Conservation (phyloP, 1,140 invertebrate species). For the Carposina sasakii region DNA sequence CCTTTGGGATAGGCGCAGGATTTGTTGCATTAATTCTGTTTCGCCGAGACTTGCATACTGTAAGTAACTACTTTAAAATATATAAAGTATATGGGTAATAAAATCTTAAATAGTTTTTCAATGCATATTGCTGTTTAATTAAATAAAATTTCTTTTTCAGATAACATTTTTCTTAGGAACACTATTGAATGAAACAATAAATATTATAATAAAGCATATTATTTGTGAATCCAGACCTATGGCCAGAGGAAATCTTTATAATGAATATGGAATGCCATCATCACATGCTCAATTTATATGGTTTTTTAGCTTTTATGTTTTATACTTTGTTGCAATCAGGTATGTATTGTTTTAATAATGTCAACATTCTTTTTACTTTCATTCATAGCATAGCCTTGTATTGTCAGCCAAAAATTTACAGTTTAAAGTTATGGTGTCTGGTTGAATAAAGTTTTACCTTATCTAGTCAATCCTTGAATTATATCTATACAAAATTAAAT, state of each 20-base stretch:
- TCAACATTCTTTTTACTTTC: slow-evolving; percentile 7
- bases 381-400: too few relatives aligned
- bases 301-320: slow-evolving; percentile 91
- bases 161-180: slow-evolving; percentile 89
- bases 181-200: slow-evolving; percentile 84
- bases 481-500: too few relatives aligned
- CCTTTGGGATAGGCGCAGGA: slow-evolving; percentile 86
- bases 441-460: too few relatives aligned
- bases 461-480: too few relatives aligned
- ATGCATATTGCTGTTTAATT: not conserved
- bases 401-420: too few relatives aligned
- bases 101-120: not conserved
- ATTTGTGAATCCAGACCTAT: slow-evolving; percentile 87
- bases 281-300: slow-evolving; percentile 94
- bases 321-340: slow-evolving; percentile 91
- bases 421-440: too few relatives aligned
- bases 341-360: slow-evolving; percentile 54
- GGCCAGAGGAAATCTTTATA: slow-evolving; percentile 78
- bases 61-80: slow-evolving; percentile 67
- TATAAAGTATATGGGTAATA: not conserved
- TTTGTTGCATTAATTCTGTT: slow-evolving; percentile 91
- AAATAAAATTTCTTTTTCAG: slow-evolving; percentile 71
- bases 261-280: slow-evolving; percentile 96
- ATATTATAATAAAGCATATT: slow-evolving; percentile 87
- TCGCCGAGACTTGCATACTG: slow-evolving; percentile 92